These are phyloP conservation scores for Acrossocheilus fasciatus DNA, from an alignment of 2,797 vertebrate species.

Conservation along the genomic window DNA sequence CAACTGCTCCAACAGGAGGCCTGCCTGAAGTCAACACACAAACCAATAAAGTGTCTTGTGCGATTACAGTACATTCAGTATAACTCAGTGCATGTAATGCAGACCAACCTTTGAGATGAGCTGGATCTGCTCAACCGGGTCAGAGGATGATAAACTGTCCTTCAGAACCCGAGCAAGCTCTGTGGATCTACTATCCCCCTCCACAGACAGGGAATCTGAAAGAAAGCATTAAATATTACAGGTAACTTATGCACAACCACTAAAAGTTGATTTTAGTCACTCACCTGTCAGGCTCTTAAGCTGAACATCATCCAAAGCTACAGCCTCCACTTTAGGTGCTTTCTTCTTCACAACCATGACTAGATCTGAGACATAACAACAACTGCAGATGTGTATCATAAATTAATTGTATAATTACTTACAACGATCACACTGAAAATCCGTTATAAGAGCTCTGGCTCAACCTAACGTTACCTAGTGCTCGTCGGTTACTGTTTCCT, in stretches of 20 bases:
- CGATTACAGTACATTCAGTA: not conserved
- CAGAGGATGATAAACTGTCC: conserved; percentile 78
- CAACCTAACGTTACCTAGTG: not conserved
- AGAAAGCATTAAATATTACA: not conserved
- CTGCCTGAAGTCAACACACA: conserved; percentile 72
- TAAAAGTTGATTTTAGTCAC: not conserved
- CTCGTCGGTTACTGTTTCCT: conserved; percentile 11
- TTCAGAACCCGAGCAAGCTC: conserved; percentile 85
- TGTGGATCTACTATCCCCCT: conserved; percentile 75
- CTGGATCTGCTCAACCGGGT: conserved; percentile 91
- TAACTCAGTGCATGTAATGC: not conserved
- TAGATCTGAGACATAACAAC: conserved; percentile 45
- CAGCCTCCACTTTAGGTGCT: conserved; percentile 81
- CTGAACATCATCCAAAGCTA: conserved; percentile 80
- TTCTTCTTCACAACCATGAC: conserved; percentile 94
- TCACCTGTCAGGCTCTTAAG: conserved; percentile 83
- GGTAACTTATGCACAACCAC: not conserved
- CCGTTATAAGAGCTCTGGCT: not conserved
- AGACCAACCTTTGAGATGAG: conserved; percentile 87
- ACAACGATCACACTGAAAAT: not conserved
- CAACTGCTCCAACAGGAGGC: conserved; percentile 80
- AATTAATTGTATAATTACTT: not conserved
- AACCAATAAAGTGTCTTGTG: not conserved
- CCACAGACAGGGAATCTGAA: conserved; percentile 76
- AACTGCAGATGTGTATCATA: not conserved